A percentile compares a stretch with the other conserved stretches of the same genome.
These are phyloP conservation scores for Promerops cafer DNA, from an alignment of 2,113 vertebrate genomes.

Conservation along the genomic window DNA sequence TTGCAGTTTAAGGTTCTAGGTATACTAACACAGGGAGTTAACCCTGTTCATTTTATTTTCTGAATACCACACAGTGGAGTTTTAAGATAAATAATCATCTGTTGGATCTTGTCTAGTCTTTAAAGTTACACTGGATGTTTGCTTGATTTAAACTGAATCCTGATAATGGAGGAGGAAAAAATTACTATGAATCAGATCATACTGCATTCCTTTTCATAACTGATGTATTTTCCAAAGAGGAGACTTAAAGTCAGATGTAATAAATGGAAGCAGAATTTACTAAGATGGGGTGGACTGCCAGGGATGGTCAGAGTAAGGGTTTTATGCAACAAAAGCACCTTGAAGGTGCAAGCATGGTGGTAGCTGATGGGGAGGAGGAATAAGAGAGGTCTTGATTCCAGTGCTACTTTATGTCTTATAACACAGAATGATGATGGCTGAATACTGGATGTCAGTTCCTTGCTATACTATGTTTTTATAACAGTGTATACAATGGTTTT, in stretches of 20 bases:
- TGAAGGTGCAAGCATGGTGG: neutral
- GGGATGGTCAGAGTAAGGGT: neutral
- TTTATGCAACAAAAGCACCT: neutral
- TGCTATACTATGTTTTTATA: neutral
- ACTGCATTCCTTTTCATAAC: neutral
- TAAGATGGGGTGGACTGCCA: neutral
- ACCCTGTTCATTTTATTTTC: neutral
- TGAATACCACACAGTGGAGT: neutral
- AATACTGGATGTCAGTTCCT: neutral
- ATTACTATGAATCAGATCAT: neutral
- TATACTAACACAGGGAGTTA: neutral
- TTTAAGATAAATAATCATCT: neutral
- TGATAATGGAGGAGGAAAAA: neutral
- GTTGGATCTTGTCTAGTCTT: neutral
- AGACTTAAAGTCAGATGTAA: neutral
- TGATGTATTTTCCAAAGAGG: neutral
- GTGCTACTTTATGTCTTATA: neutral
- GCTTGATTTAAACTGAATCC: neutral
- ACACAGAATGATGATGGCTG: neutral
- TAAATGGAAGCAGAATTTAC: neutral
- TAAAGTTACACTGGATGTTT: neutral
- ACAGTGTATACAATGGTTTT: neutral
- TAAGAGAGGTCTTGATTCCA: neutral
- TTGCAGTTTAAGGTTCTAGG: neutral
- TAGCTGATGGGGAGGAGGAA: neutral